These are phyloP conservation scores for Rhea pennata DNA, from an alignment of 2,113 vertebrate genomes.

Conservation along the genomic window DNA sequence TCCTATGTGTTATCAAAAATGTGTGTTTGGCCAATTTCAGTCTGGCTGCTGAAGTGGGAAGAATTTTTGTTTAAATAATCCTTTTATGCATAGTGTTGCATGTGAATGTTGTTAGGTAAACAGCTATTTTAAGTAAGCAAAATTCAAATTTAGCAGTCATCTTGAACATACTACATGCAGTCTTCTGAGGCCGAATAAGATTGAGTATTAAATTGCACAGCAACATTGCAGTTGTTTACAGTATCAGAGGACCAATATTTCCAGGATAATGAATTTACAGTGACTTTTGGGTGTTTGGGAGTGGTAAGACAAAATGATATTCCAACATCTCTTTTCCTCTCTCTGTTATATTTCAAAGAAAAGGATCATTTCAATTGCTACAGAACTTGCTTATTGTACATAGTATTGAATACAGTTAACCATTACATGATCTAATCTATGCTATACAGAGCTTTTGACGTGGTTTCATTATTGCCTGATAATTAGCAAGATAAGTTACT, in stretches of 20 bases:
- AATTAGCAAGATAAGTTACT: conserved; percentile 2
- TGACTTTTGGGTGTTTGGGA: background rate
- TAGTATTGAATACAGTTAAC: background rate
- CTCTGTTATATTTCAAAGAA: background rate
- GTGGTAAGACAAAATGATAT: background rate
- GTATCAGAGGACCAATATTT: background rate
- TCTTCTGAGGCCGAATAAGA: background rate
- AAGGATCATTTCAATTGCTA: background rate
- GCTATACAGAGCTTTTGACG: background rate
- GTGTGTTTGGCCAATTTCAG: background rate
- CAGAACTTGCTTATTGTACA: background rate
- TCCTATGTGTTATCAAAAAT: background rate
- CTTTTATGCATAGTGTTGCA: background rate
- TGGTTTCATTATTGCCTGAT: background rate
- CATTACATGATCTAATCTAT: background rate
- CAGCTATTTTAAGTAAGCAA: background rate
- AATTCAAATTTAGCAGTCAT: background rate
- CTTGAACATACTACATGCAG: rapidly evolving
- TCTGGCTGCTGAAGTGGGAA: background rate
- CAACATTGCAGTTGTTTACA: background rate
- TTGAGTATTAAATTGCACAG: background rate
- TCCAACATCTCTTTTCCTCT: background rate
- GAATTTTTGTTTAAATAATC: background rate
- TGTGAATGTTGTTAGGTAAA: background rate
- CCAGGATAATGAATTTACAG: background rate